phyloP scores from a whole-genome alignment of 2,113 vertebrate genomes.

The Pachycephala philippinensis region DNA sequence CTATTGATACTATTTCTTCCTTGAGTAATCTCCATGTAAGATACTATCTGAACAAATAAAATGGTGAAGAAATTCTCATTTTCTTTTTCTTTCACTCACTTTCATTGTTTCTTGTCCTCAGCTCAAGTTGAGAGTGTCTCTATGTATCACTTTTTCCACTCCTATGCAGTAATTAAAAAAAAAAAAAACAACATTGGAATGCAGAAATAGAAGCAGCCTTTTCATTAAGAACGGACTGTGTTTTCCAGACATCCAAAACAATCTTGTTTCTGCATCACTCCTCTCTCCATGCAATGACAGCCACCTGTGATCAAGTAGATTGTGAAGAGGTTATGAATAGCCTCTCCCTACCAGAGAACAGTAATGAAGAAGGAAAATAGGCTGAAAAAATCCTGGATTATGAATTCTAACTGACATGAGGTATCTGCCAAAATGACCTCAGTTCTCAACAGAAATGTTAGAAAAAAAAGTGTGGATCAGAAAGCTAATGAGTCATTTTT shows the following conservation, averaged over 20 bases:
- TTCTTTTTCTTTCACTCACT: not conserved
- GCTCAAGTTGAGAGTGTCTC: not conserved
- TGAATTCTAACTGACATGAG: not conserved
- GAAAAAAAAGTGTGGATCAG: not conserved
- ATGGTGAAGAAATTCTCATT: not conserved
- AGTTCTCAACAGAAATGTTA: not conserved
- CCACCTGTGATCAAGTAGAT: not conserved
- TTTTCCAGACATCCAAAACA: not conserved
- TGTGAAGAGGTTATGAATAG: not conserved
- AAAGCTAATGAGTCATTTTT: not conserved
- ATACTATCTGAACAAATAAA: not conserved
- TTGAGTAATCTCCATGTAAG: not conserved
- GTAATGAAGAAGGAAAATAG: not conserved
- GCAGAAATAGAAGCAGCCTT: not conserved
- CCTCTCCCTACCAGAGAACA: not conserved
- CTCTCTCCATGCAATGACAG: not conserved
- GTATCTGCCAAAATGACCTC: not conserved
- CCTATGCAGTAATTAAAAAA: not conserved
- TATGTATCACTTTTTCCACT: not conserved
- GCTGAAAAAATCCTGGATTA: not conserved
- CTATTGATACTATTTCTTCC: not conserved
- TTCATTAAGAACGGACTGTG: not conserved
- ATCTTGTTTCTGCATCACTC: not conserved
- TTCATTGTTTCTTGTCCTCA: not conserved
- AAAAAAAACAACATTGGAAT: not conserved